Conservation (phyloP, 1,140 invertebrate genomes). For the Drosophila hydei region DNA sequence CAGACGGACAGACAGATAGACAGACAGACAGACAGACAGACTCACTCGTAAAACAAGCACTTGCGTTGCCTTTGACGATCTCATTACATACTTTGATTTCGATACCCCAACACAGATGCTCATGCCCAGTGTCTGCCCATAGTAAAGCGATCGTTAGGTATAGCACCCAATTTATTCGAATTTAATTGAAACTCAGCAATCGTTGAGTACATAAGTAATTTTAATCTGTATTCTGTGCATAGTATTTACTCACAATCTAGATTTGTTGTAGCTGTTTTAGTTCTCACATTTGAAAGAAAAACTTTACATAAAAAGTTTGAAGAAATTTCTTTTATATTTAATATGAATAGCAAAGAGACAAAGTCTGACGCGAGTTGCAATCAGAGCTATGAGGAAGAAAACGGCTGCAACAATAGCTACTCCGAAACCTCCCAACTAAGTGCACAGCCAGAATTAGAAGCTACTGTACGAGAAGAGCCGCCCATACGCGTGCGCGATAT, state of each 20-base stretch:
- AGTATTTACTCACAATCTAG: conserved; percentile 17
- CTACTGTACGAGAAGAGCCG: conserved; percentile 33
- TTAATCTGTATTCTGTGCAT: conserved; percentile 6
- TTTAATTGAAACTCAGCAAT: conserved; percentile 19
- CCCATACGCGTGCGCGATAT: conserved; percentile 66
- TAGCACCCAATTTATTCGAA: neutral
- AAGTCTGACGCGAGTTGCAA: conserved; percentile 13
- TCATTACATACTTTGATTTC: too few relatives aligned
- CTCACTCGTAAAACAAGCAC: too few relatives aligned
- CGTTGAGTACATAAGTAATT: conserved; percentile 11
- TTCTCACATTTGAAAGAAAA: conserved; percentile 37
- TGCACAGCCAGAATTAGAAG: conserved; percentile 5
- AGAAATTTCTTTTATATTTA: conserved; percentile 25
- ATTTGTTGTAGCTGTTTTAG: conserved; percentile 37
- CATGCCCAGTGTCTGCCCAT: too few relatives aligned
- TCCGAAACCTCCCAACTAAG: conserved; percentile 5
- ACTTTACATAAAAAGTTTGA: conserved; percentile 21
- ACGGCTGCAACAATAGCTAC: conserved; percentile 11
- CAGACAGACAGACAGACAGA: too few relatives aligned
- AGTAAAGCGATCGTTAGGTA: too few relatives aligned
- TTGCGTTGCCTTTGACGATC: too few relatives aligned
- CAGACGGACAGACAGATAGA: too few relatives aligned
- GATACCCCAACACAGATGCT: too few relatives aligned
- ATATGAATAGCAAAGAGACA: conserved; percentile 35
- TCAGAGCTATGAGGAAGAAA: conserved; percentile 32